Percentiles rank a stretch among this genome's conserved stretches.
These are phyloP conservation scores for Neoarius graeffei DNA, from an alignment of 2,113 vertebrate genomes.

Conservation along the genomic window DNA sequence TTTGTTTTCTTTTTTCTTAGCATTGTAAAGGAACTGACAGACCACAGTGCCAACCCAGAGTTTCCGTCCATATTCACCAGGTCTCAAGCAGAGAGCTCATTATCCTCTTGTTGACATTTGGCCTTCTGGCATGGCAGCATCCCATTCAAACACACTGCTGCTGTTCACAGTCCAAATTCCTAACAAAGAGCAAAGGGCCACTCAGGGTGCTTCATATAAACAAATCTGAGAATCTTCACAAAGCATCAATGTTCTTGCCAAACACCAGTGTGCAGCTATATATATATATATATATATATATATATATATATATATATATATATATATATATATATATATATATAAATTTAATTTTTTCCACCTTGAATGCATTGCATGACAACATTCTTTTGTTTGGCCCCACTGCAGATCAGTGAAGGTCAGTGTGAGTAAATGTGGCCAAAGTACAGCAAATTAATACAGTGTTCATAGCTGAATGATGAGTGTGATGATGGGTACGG, in stretches of 20 bases:
- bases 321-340: too few species aligned
- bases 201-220: conserved; percentile 15
- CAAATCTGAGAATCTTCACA: conserved; percentile 20
- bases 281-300: too few species aligned
- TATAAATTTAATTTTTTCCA: background rate
- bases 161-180: conserved; percentile 15
- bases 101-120: conserved; percentile 33
- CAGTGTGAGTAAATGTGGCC: background rate
- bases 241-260: conserved; percentile 1
- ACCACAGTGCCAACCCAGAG: conserved; percentile 7
- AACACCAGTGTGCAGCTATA: background rate
- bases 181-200: conserved; percentile 10
- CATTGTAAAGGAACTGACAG: background rate
- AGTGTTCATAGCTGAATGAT: background rate
- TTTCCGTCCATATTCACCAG: conserved; percentile 10
- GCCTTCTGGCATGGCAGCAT: background rate
- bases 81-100: conserved; percentile 37
- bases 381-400: background rate
- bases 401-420: background rate
- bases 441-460: conserved; percentile 12
- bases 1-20: background rate
- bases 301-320: too few species aligned
- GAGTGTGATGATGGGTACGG: background rate
- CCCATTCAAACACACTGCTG: conserved; percentile 11
- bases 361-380: background rate